phyloP scores from a whole-genome alignment of 2,797 vertebrate genomes.

The Acanthis flammea region DNA sequence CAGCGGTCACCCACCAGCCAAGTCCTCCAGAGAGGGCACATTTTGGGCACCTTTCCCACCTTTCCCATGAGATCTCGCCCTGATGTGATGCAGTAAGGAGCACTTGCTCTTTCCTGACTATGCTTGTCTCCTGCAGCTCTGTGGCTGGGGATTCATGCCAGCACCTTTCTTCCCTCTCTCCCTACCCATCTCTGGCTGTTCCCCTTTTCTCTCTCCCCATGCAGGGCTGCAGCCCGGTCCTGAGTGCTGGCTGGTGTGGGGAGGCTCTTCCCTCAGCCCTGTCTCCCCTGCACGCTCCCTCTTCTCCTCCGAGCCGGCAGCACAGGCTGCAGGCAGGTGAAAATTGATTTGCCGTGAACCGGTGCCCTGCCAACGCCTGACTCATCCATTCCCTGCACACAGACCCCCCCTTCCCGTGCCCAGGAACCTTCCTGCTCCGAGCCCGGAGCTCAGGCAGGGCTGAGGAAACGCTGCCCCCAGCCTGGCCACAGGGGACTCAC shows the following conservation, averaged over 20 bases:
- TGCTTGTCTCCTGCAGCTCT: not conserved
- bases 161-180: not conserved
- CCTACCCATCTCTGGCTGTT: not conserved
- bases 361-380: slow-evolving; percentile 31
- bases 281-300: rapidly evolving
- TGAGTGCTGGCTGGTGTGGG: not conserved
- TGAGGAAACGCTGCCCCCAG: not conserved
- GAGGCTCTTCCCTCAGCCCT: not conserved
- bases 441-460: not conserved
- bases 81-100: not conserved
- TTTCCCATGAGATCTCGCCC: rapidly evolving
- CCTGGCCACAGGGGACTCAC: not conserved
- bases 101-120: not conserved
- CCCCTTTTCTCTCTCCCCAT: not conserved
- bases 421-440: not conserved
- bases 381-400: not conserved
- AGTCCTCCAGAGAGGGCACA: rapidly evolving
- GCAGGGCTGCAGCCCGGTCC: not conserved
- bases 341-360: slow-evolving; percentile 38
- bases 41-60: not conserved
- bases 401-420: not conserved
- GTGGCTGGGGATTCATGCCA: not conserved
- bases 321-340: slow-evolving; percentile 2
- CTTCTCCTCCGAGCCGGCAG: not conserved
- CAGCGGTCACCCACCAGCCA: not conserved